A percentile compares a stretch with the other conserved stretches of the same genome.
Conservation (phyloP, 2,113 vertebrate species). For the Grus americana region DNA sequence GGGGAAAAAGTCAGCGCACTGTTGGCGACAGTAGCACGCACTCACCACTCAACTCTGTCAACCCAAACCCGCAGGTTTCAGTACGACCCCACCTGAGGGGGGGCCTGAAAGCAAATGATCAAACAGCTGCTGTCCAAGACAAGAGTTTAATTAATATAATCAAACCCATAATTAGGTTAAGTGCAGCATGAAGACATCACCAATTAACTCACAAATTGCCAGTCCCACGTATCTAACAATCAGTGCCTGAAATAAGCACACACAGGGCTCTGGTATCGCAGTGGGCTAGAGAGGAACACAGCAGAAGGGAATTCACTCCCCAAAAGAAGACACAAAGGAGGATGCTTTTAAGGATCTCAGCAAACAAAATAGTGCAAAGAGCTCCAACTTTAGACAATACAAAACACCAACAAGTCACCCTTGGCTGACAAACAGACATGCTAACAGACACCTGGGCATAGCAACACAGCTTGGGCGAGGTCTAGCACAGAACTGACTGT, state of each 20-base stretch:
- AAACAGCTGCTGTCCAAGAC: slow-evolving; percentile 28
- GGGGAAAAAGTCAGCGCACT: neutral
- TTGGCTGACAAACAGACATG: neutral
- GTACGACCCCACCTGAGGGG: neutral
- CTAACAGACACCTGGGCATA: neutral
- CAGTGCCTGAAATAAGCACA: neutral
- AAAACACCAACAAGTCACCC: neutral
- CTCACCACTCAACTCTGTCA: neutral
- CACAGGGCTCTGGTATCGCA: neutral
- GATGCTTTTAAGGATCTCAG: neutral
- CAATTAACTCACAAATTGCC: slow-evolving; percentile 62
- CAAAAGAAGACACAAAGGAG: neutral
- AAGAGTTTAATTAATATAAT: slow-evolving; percentile 69
- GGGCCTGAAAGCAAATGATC: slow-evolving; percentile 11
- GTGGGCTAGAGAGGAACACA: neutral
- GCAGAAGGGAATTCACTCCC: neutral
- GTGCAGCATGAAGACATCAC: slow-evolving; percentile 10
- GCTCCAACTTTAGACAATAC: neutral
- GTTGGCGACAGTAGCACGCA: neutral
- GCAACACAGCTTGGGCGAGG: neutral
- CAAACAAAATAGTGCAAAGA: neutral
- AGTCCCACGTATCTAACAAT: slow-evolving; percentile 7
- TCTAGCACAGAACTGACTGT: neutral
- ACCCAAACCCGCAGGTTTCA: neutral
- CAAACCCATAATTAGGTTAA: slow-evolving; percentile 63